Evolutionary conservation across 35 echinoderm and acorn worm genomes (phyloP).

Genomic region (Heliocidaris erythrogramma): DNA sequence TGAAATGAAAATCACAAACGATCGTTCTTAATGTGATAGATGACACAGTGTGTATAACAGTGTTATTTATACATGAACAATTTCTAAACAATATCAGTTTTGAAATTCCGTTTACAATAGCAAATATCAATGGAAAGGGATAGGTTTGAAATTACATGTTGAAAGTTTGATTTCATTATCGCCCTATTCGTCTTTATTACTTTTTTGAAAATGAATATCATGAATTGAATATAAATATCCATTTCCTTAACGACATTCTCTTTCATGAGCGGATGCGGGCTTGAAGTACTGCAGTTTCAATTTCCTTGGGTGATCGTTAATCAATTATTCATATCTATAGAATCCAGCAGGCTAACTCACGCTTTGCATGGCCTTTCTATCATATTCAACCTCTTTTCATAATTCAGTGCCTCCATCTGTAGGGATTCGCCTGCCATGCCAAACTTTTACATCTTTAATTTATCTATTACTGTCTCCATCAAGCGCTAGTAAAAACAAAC

Average conservation of each 20-base stretch:
- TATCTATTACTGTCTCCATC: background rate
- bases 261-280: background rate
- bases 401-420: background rate
- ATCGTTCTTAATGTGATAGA: too few relatives aligned
- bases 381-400: background rate
- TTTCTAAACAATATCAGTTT: too few relatives aligned
- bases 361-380: background rate
- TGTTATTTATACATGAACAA: too few relatives aligned
- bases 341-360: background rate
- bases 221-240: background rate
- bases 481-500: background rate
- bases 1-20: too few relatives aligned
- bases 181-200: too few relatives aligned
- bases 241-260: background rate
- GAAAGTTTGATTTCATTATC: too few relatives aligned
- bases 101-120: too few relatives aligned
- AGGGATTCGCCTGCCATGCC: background rate
- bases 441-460: background rate
- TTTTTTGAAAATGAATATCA: background rate
- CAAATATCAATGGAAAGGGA: too few relatives aligned
- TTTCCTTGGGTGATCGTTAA: background rate
- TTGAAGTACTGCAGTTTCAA: background rate
- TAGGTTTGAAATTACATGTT: too few relatives aligned
- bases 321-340: background rate
- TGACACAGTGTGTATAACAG: too few relatives aligned